Percentiles rank a stretch among this genome's conserved stretches.
Conservation (phyloP, 2,113 vertebrate genomes). For the Rattus norvegicus region DNA sequence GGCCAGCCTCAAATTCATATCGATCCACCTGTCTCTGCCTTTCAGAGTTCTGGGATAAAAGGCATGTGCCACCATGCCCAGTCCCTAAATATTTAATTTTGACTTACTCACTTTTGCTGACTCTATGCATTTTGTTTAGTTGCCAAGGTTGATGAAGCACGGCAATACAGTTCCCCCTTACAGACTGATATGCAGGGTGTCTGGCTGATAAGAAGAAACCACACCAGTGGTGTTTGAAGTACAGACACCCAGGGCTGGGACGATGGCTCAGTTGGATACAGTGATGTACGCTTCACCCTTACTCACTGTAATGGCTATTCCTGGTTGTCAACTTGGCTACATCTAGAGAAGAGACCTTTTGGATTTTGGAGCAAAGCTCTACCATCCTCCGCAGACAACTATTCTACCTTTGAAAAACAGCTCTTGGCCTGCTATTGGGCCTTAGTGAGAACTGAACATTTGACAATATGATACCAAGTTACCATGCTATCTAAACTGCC, state of each 20-base stretch:
- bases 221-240: conserved; percentile 55
- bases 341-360: too few relatives aligned
- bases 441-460: too few relatives aligned
- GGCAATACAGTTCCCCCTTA: neutral
- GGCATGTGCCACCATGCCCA: neutral
- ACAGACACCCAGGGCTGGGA: neutral
- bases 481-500: too few relatives aligned
- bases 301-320: too few relatives aligned
- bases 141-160: conserved; percentile 46
- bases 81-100: conserved; percentile 54
- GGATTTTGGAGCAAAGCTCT: too few relatives aligned
- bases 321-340: too few relatives aligned
- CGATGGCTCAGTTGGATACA: neutral
- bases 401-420: too few relatives aligned
- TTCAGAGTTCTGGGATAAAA: neutral
- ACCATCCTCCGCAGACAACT: too few relatives aligned
- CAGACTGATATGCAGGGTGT: neutral
- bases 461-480: too few relatives aligned
- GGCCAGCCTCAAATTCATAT: neutral
- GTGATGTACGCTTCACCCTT: neutral
- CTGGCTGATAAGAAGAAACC: conserved; percentile 22
- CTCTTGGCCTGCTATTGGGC: too few relatives aligned
- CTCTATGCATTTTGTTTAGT: conserved; percentile 44
- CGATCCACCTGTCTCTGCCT: neutral
- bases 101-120: conserved; percentile 2